These are phyloP conservation scores for Syrphus vitripennis DNA, from an alignment of 2,888 invertebrate genomes.

Conservation along the genomic window DNA sequence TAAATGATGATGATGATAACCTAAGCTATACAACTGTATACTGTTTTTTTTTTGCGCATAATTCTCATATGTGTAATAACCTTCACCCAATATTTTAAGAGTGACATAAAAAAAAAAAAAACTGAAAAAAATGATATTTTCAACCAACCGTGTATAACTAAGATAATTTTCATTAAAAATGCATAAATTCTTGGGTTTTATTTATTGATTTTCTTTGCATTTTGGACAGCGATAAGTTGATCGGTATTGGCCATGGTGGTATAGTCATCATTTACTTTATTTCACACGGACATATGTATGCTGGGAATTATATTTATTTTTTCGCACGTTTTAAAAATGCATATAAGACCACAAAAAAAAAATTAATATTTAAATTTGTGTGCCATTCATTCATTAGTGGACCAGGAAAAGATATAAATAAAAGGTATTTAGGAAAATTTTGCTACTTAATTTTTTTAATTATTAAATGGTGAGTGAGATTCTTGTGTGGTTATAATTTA, in stretches of 20 bases:
- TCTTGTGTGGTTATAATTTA: too few species aligned
- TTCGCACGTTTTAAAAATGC: not conserved
- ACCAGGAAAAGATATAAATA: too few species aligned
- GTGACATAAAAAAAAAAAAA: not conserved
- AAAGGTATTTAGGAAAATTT: too few species aligned
- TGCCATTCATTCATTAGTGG: not conserved
- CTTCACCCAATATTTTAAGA: slow-evolving; percentile 51
- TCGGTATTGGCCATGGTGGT: slow-evolving; percentile 27
- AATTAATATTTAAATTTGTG: not conserved
- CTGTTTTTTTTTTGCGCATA: not conserved
- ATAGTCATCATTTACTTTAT: not conserved
- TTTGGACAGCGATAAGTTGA: slow-evolving; percentile 45
- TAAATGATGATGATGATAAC: not conserved
- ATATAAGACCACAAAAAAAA: not conserved
- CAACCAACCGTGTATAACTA: not conserved
- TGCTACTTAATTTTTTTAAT: too few species aligned
- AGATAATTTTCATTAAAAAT: slow-evolving; percentile 42
- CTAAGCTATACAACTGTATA: not conserved
- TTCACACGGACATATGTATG: not conserved
- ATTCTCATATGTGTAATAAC: slow-evolving; percentile 45
- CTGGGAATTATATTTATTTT: not conserved
- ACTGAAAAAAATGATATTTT: not conserved
- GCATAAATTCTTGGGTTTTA: slow-evolving; percentile 39
- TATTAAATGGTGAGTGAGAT: too few species aligned
- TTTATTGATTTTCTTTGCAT: slow-evolving; percentile 41